phyloP scores from a whole-genome alignment of 2,888 invertebrate genomes.

The Kryphioiulus occultus region DNA sequence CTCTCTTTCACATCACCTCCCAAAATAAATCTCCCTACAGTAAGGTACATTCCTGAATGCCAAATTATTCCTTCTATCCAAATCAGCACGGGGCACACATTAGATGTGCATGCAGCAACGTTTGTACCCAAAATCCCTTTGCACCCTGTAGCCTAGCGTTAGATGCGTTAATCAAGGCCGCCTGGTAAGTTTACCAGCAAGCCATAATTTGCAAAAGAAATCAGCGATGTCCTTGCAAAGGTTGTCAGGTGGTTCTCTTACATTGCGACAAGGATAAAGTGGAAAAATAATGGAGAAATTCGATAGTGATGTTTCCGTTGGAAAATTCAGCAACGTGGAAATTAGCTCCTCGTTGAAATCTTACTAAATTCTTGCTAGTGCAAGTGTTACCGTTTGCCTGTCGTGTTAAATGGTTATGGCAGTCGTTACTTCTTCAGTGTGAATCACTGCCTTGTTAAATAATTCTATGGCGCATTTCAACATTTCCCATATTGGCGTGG shows the following conservation, averaged over 20 bases:
- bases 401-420: background rate
- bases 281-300: background rate
- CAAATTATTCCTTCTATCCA: background rate
- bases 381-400: background rate
- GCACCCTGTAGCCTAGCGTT: background rate
- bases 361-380: background rate
- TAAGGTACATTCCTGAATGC: background rate
- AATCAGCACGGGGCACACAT: background rate
- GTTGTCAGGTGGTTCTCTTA: background rate
- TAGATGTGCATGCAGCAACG: background rate
- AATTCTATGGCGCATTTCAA: background rate
- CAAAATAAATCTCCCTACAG: background rate
- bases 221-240: slow-evolving; percentile 20
- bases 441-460: background rate
- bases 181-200: background rate
- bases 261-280: background rate
- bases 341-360: slow-evolving; percentile 15
- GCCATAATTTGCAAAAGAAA: background rate
- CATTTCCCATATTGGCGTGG: background rate
- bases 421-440: background rate
- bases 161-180: slow-evolving; percentile 14
- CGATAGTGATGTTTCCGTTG: background rate
- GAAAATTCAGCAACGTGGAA: background rate
- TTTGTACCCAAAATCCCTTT: background rate
- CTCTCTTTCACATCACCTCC: background rate